Evolutionary conservation across 2,797 vertebrate species (phyloP), one percentile per base, ranked within the genome.

Genomic region (Ispidina picta): DNA sequence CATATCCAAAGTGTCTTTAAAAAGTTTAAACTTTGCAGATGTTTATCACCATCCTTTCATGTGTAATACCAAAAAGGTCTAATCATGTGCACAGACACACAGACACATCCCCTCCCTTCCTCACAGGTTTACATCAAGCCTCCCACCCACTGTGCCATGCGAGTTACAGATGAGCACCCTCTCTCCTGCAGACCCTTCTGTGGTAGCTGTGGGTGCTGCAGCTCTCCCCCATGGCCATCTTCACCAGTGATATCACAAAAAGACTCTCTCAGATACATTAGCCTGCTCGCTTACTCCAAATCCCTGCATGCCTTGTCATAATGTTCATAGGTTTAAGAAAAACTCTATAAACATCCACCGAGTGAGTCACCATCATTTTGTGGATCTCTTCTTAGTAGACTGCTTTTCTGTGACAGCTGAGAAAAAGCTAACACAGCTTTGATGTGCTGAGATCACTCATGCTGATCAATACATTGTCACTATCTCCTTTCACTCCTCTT

Each of bases 391-490:
- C 29, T 46, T 74, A 58, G 49, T 51, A 54, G n/a, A 17, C 23
- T 19, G 6, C 35, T 77, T 87, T 83, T 35, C 23, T 90, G 2
- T 51, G 54, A 77, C 66, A 85, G 33, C 59, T 77, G 63, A 89
- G 51, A 83, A 89, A 89, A 94, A 85, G 46, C 35, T 88, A 89
- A 44, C 43, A 35, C 14, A 88, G 48, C 78, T 87, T 83, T 86
- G 55, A 89, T 86, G 33, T 44, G 43, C 29, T 48, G 66, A 91
- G 31, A 93, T 87, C 65, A 51, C 49, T 85, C 65, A 65, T 35
- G 39, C 29, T 87, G 65, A 89, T 93, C 80, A 79, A 52, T 86
- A 69, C 4, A 3, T 59, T 63, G 63, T 69, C 83, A 65, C 69
- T 33, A 39, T 31, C 58, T 87, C 21, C 16, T 89, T 85, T 87